A percentile compares a stretch with the other conserved stretches of the same genome.
Evolutionary conservation across 2,888 invertebrate species (phyloP).

Genomic region (Taphrorychus bicolor): DNA sequence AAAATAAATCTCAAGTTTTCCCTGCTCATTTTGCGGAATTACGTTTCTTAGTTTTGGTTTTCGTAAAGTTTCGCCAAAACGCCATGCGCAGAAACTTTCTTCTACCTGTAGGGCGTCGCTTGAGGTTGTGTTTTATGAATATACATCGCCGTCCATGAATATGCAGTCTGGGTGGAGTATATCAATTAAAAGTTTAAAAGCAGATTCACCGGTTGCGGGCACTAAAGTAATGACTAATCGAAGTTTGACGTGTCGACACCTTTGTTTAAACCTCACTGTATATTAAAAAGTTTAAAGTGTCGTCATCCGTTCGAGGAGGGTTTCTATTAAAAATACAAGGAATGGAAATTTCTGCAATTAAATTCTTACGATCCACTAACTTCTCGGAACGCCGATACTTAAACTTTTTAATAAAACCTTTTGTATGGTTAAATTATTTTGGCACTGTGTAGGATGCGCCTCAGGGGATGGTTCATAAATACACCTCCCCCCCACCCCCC

Average conservation of each 20-base stretch:
- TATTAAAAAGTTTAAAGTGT: constrained; percentile 14
- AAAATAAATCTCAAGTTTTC: background rate
- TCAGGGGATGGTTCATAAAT: background rate
- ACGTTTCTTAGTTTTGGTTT: background rate
- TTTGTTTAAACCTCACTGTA: constrained; percentile 14
- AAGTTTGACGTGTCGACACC: constrained; percentile 12
- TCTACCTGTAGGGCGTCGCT: too few species aligned
- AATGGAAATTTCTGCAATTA: background rate
- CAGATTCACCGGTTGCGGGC: constrained; percentile 2
- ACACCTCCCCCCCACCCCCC: background rate
- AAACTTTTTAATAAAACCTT: background rate
- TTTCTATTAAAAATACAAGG: background rate
- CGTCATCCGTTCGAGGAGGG: background rate
- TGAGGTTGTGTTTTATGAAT: background rate
- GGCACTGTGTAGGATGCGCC: background rate
- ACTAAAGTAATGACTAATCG: constrained; percentile 1
- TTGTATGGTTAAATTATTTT: background rate
- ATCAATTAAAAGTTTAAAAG: constrained; percentile 16
- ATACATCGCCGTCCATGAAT: constrained; percentile 3
- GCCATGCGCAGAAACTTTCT: background rate
- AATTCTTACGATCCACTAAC: background rate
- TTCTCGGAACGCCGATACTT: background rate
- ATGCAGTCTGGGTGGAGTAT: background rate
- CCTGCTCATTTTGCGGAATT: background rate
- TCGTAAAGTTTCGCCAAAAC: background rate